Evolutionary conservation across 2,888 invertebrate genomes (phyloP), one percentile per base, ranked within the genome.

Genomic region (Latrodectus elegans): DNA sequence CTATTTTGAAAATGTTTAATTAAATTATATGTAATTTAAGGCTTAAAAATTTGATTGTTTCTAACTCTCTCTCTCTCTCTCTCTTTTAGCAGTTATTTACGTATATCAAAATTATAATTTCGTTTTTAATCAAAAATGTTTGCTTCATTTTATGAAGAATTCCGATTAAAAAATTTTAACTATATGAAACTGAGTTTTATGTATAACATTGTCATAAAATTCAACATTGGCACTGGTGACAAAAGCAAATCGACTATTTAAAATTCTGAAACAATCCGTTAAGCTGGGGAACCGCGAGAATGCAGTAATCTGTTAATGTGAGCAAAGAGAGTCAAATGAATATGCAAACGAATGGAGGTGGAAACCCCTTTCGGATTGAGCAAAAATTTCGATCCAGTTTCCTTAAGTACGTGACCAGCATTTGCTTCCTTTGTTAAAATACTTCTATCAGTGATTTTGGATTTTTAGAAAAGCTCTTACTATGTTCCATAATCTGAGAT

Each of bases 251-350:
- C 71, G 86, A 80, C 86, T 86, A 76, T 86, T 86, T 86, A 86
- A 86, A 86, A 86, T 86, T 86, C 86, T 67, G 53, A 68, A 80
- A 86, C 86, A 86, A 81, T 86, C 86, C 81, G 77, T 86, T 86
- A 86, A 86, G 76, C 81, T 81, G 49, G 86, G 72, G 72, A 72
- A 86, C 64, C 74, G 85, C 22, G 22, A 22, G 22, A 85, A 80
- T 85, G 75, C 80, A 86, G 81, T 86, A 86, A 86, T 86, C 86
- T 86, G 81, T 86, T 86, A 86, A 86, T 86, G 81, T 81, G 86
- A 73, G 81, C 77, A 86, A 81, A 86, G 86, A 77, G 77, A 81
- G 86, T 72, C 72, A 81, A 81, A 86, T 86, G 81, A 86, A 86
- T 86, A 86, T 86, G 86, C 86, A 86, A 86, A 86, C 86, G 86